Percentiles rank a stretch among this genome's conserved stretches.
Conservation (phyloP, 2,888 invertebrate species). For the Lochmaea capreae region DNA sequence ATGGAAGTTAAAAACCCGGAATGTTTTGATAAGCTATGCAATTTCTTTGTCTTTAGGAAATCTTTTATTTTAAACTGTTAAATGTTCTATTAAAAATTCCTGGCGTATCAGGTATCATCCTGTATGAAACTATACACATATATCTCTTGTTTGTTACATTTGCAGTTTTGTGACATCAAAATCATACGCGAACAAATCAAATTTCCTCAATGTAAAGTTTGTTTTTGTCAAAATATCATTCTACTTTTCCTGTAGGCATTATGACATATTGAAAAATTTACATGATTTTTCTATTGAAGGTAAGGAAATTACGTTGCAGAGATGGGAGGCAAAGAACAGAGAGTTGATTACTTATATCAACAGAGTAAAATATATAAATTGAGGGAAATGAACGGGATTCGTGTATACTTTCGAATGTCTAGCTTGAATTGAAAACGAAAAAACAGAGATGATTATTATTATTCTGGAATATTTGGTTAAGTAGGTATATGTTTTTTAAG, state of each 20-base stretch:
- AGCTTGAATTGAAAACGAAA: background rate
- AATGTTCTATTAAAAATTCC: too few species aligned
- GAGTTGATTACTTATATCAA: background rate
- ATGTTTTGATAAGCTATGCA: too few species aligned
- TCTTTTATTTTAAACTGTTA: too few species aligned
- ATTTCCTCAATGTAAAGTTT: slow-evolving; percentile 38
- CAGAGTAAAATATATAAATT: background rate
- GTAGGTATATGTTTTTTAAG: too few species aligned
- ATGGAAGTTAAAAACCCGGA: too few species aligned
- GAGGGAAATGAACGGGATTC: background rate
- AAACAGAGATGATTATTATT: background rate
- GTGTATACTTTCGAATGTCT: background rate
- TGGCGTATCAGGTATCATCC: background rate
- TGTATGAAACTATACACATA: slow-evolving; percentile 1
- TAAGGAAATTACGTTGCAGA: slow-evolving; percentile 44
- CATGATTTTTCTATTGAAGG: slow-evolving; percentile 24
- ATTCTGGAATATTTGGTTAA: background rate
- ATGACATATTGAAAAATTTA: slow-evolving; percentile 35
- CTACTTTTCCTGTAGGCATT: slow-evolving; percentile 35
- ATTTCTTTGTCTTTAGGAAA: too few species aligned
- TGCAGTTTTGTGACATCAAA: slow-evolving; percentile 32
- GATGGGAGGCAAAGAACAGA: slow-evolving; percentile 27
- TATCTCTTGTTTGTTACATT: slow-evolving; percentile 33
- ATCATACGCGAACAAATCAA: slow-evolving; percentile 42
- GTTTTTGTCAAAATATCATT: slow-evolving; percentile 39